Base-by-base conservation (phyloP, 2,113 vertebrate species). In the Danionella cerebrum region DNA sequence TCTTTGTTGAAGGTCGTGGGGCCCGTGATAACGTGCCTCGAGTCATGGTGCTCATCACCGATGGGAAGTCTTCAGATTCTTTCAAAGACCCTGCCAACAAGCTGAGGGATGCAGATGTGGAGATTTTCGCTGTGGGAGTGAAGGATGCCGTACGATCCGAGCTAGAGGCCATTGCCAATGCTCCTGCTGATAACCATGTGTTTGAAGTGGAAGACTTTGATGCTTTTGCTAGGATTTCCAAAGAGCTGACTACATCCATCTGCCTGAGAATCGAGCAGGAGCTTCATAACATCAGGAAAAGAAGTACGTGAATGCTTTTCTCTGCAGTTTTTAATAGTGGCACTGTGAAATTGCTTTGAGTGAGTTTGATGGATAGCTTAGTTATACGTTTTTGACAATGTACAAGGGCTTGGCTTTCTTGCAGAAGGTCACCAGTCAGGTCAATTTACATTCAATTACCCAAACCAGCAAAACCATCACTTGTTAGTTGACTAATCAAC, bases 11-110 rank as follows among this genome's bases (percentile, higher is more conserved):
- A 27, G 70, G 71, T 70, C 94, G 91, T 63, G 96, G 96, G 7
- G 94, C 96, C 5, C 91, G 96, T 70, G 69, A 82, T 57, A 93
- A 95, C 3, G 92, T 99, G 1, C 96, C 96, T 0, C 92, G 94
- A n/a, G 92, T 99, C 78, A 98, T 97, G 96, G 97, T 99, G 78
- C 92, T 99, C 72, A 98, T 99, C 79, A 99, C 96, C 2, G 96
- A 99, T 9, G 96, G 96, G 65, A 99, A 99, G 73, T 99, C 96
- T 0, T 99, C 96, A 0, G 96, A 99, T 77, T 94, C 94, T 48
- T 99, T 99, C 77, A 93, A 91, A 87, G 90, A 91, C 44, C 89
- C 96, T 13, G 95, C 96, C 60, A 83, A 91, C 74, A 94, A 89
- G n/a, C 85, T 99, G 69, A 91, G 92, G 76, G 92, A 93, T 60